Conservation (phyloP, 2,888 invertebrate species). For the Apodemia mormo region DNA sequence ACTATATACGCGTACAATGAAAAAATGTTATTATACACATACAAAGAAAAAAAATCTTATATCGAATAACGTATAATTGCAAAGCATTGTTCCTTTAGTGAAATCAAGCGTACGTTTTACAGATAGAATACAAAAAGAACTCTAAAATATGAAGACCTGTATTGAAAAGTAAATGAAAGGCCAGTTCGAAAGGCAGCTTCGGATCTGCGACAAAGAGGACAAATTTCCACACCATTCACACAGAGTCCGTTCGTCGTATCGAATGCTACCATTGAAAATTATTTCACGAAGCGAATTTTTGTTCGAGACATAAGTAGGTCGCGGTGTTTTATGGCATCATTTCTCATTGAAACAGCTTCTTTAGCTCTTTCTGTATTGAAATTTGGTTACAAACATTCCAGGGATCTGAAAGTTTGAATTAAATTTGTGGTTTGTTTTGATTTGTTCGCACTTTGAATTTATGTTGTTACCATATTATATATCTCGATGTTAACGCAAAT, state of each 20-base stretch:
- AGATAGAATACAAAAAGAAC: neutral
- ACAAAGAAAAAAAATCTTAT: too few relatives aligned
- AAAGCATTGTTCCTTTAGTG: neutral
- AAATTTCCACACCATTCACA: conserved; percentile 61
- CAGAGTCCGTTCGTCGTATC: conserved; percentile 49
- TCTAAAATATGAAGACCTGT: conserved; percentile 14
- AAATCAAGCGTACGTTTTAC: conserved; percentile 2
- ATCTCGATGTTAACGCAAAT: conserved; percentile 13
- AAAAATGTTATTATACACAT: too few relatives aligned
- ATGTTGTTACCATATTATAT: neutral
- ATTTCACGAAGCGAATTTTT: conserved; percentile 61
- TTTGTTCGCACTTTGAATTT: neutral
- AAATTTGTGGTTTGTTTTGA: conserved; percentile 5
- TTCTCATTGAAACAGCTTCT: conserved; percentile 43
- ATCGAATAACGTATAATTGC: too few relatives aligned
- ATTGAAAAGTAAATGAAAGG: conserved; percentile 30
- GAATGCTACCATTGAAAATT: conserved; percentile 59
- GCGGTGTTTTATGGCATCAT: conserved; percentile 56
- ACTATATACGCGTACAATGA: too few relatives aligned
- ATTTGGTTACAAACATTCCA: conserved; percentile 25
- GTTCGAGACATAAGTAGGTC: conserved; percentile 67
- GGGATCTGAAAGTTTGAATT: conserved; percentile 17
- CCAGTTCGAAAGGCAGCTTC: conserved; percentile 48
- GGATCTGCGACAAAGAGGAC: conserved; percentile 53
- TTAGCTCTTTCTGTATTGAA: conserved; percentile 41